phyloP scores from a whole-genome alignment of 1,140 invertebrate genomes.

The Babylonia areolata region DNA sequence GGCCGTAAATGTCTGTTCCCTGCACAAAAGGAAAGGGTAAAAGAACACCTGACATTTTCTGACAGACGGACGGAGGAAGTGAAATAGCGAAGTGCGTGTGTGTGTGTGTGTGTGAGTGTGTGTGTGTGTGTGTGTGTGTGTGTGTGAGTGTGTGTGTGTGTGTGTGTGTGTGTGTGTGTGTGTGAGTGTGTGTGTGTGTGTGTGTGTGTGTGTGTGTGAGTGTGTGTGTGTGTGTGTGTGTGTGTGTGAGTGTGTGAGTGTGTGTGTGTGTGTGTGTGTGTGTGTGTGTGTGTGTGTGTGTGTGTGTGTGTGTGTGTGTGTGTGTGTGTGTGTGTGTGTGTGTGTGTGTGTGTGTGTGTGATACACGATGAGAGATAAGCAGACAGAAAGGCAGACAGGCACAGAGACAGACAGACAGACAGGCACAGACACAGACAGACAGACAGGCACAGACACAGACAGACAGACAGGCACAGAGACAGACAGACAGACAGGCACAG shows the following conservation, averaged over 20 bases:
- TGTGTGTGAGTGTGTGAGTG: too few relatives aligned
- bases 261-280: too few relatives aligned
- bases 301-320: too few relatives aligned
- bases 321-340: too few relatives aligned
- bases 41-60: too few relatives aligned
- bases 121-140: slow-evolving; percentile 21
- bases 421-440: neutral
- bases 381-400: neutral
- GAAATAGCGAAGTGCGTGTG: too few relatives aligned
- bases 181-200: neutral
- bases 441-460: neutral
- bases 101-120: slow-evolving; percentile 1
- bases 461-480: slow-evolving; percentile 2
- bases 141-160: neutral
- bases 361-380: too few relatives aligned
- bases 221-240: neutral
- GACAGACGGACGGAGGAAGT: too few relatives aligned
- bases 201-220: neutral
- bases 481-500: neutral
- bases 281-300: too few relatives aligned
- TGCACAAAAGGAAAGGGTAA: too few relatives aligned
- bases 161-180: neutral
- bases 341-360: too few relatives aligned
- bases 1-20: too few relatives aligned
- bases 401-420: neutral